A percentile compares a stretch with the other conserved stretches of the same genome.
phyloP scores from a whole-genome alignment of 1,140 invertebrate species.

The Aethina tumida region DNA sequence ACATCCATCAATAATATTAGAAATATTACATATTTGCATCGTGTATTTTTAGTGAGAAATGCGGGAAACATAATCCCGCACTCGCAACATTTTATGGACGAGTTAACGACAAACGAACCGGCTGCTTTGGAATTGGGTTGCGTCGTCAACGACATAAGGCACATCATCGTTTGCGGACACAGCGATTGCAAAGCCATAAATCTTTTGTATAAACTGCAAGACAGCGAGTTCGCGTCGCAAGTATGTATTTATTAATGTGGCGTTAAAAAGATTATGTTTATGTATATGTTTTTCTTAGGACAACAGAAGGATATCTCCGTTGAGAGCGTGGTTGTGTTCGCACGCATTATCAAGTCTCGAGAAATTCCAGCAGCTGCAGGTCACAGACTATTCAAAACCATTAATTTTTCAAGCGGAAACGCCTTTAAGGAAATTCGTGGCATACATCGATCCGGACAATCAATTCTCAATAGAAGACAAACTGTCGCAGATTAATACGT shows the following conservation, averaged over 20 bases:
- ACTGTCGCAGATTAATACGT: conserved; percentile 87
- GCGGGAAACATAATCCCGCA: conserved; percentile 89
- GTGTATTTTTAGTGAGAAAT: conserved; percentile 81
- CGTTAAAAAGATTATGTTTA: neutral
- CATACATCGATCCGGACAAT: conserved; percentile 90
- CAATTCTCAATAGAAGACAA: conserved; percentile 84
- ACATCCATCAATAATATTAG: neutral
- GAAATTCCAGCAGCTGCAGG: conserved; percentile 69
- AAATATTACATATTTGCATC: conserved; percentile 12
- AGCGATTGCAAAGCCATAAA: conserved; percentile 98
- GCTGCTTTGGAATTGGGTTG: conserved; percentile 90
- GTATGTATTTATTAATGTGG: conserved; percentile 36
- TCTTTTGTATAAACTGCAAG: conserved; percentile 72
- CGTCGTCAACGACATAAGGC: conserved; percentile 83
- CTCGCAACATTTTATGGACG: conserved; percentile 77
- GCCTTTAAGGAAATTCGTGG: conserved; percentile 76
- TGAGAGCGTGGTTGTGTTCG: conserved; percentile 84
- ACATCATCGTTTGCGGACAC: conserved; percentile 93
- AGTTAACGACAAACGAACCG: conserved; percentile 84
- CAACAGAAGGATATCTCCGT: conserved; percentile 73
- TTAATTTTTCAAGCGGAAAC: conserved; percentile 80
- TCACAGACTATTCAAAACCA: conserved; percentile 58
- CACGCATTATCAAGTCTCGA: conserved; percentile 73
- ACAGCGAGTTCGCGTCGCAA: conserved; percentile 62
- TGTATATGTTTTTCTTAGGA: conserved; percentile 39